phyloP scores from a whole-genome alignment of 2,888 invertebrate species.

The Galerucella calmariensis region DNA sequence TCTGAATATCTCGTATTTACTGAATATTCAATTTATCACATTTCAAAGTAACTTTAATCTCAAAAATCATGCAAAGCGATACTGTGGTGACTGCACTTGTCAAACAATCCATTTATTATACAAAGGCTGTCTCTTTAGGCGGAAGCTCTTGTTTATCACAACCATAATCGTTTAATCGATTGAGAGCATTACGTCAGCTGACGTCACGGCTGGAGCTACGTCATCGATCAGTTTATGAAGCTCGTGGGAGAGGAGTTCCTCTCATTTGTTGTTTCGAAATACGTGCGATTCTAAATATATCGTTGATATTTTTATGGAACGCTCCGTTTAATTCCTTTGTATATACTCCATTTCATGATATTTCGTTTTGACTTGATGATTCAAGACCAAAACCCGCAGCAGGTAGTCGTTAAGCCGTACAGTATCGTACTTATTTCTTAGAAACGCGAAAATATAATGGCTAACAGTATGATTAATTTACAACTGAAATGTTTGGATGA shows the following conservation, averaged over 20 bases:
- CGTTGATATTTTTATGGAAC: background rate
- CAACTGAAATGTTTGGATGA: no score
- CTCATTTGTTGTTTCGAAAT: background rate
- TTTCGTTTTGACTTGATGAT: no score
- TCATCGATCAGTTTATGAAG: constrained; percentile 9
- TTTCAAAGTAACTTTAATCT: background rate
- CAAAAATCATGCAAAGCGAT: constrained; percentile 2
- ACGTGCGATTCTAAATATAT: background rate
- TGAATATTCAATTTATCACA: constrained; percentile 2
- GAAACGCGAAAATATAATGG: no score
- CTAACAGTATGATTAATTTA: no score
- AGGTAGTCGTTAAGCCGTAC: no score
- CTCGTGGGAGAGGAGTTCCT: constrained; percentile 3
- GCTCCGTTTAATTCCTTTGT: background rate
- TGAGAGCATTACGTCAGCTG: constrained; percentile 13
- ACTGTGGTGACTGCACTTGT: background rate
- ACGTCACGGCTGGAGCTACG: constrained; percentile 25
- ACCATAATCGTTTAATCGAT: constrained; percentile 10
- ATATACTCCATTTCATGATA: background rate
- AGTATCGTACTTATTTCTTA: no score
- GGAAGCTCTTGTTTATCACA: constrained; percentile 7
- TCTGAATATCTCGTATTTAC: background rate
- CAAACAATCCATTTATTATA: constrained; percentile 8
- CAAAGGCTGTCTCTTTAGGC: constrained; percentile 8
- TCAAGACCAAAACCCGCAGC: no score